Percentiles rank a stretch among this genome's conserved stretches.
Evolutionary conservation across 2,888 invertebrate species (phyloP).

Genomic region (Noctua comes): DNA sequence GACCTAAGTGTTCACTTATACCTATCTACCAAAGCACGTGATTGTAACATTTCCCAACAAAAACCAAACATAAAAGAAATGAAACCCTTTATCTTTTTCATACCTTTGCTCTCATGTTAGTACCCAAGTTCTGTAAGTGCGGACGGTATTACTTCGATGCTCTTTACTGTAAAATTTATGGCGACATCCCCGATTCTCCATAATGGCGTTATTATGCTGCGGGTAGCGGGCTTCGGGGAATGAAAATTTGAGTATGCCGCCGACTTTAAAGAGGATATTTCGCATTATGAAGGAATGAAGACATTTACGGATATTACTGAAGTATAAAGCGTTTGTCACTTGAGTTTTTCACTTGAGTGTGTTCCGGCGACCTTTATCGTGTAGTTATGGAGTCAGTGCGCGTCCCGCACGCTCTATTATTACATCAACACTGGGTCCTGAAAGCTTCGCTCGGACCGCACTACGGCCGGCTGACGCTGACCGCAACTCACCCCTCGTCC

Average conservation of each 20-base stretch:
- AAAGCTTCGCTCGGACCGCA: slow-evolving; percentile 68
- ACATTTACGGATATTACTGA: slow-evolving; percentile 52
- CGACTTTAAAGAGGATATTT: slow-evolving; percentile 61
- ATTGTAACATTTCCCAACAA: neutral
- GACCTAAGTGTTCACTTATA: neutral
- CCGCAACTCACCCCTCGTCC: slow-evolving; percentile 66
- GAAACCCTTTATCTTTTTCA: slow-evolving; percentile 25
- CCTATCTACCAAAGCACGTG: neutral
- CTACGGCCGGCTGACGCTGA: slow-evolving; percentile 59
- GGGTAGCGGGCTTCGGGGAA: slow-evolving; percentile 67
- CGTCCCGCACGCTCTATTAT: slow-evolving; percentile 59
- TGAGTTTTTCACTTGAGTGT: slow-evolving; percentile 37
- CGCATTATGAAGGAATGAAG: slow-evolving; percentile 64
- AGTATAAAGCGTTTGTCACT: slow-evolving; percentile 42
- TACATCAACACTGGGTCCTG: slow-evolving; percentile 65
- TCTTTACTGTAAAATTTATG: slow-evolving; percentile 75
- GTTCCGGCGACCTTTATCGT: slow-evolving; percentile 18
- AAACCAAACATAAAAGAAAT: slow-evolving; percentile 21
- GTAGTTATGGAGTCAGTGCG: slow-evolving; percentile 51
- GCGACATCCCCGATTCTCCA: slow-evolving; percentile 73
- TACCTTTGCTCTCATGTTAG: slow-evolving; percentile 49
- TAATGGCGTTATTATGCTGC: slow-evolving; percentile 76
- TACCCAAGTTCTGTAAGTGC: slow-evolving; percentile 63
- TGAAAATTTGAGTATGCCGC: slow-evolving; percentile 72
- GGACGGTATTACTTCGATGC: slow-evolving; percentile 69